These are phyloP conservation scores for Cacatua alba DNA, from an alignment of 2,113 vertebrate genomes.

Conservation along the genomic window DNA sequence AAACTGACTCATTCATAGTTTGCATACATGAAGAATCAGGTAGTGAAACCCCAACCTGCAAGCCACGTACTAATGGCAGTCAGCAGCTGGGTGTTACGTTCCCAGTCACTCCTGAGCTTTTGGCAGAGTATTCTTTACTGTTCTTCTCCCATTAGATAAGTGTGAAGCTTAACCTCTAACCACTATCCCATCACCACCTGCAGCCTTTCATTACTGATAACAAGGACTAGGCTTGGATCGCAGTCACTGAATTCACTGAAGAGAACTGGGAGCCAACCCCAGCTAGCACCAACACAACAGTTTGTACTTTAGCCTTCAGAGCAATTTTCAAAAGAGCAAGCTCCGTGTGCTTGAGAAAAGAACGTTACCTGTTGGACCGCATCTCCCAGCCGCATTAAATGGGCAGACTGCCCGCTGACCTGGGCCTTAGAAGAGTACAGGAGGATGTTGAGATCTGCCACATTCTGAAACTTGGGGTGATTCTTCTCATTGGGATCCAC, in stretches of 20 bases:
- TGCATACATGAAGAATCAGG: neutral
- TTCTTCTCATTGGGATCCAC: slow-evolving; percentile 94
- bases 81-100: neutral
- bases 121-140: neutral
- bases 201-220: neutral
- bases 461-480: slow-evolving; percentile 90
- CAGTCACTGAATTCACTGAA: neutral
- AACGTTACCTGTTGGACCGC: slow-evolving; percentile 90
- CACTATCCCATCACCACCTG: neutral
- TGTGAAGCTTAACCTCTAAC: neutral
- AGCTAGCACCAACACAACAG: neutral
- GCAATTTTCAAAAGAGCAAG: rapidly evolving
- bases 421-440: slow-evolving; percentile 96
- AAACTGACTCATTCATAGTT: neutral
- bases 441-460: slow-evolving; percentile 86
- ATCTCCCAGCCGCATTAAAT: slow-evolving; percentile 88
- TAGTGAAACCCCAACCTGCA: neutral
- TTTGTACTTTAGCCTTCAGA: neutral
- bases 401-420: slow-evolving; percentile 94
- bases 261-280: neutral
- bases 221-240: neutral
- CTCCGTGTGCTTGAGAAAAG: neutral
- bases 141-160: neutral
- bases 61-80: rapidly evolving
- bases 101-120: neutral